These are phyloP conservation scores for Mola mola DNA, from an alignment of 2,113 vertebrate genomes.

Conservation along the genomic window DNA sequence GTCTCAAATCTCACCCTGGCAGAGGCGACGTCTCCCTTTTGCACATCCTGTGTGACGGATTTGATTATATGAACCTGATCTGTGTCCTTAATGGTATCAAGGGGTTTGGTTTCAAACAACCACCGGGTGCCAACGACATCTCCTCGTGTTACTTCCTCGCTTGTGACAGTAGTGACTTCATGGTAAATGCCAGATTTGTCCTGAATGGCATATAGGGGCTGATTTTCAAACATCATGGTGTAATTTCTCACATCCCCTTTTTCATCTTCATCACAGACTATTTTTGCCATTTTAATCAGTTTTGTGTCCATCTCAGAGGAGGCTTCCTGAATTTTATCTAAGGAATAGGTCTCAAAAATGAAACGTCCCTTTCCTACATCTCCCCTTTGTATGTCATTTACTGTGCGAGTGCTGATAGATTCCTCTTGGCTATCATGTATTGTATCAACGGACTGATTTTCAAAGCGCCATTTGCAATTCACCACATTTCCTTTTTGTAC, in stretches of 20 bases:
- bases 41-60: conserved; percentile 90
- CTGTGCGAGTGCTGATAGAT: conserved; percentile 72
- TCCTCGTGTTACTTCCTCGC: conserved; percentile 87
- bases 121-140: conserved; percentile 90
- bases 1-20: conserved; percentile 93
- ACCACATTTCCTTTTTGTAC: conserved; percentile 90
- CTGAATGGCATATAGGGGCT: conserved; percentile 91
- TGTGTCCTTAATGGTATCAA: conserved; percentile 88
- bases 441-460: conserved; percentile 87
- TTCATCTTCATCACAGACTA: conserved; percentile 80
- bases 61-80: conserved; percentile 89
- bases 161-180: conserved; percentile 92
- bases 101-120: conserved; percentile 94
- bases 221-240: conserved; percentile 91
- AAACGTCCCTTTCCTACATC: conserved; percentile 88
- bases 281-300: conserved; percentile 69
- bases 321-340: conserved; percentile 87
- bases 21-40: conserved; percentile 89
- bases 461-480: conserved; percentile 89
- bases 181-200: conserved; percentile 91
- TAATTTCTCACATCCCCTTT: conserved; percentile 89
- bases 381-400: conserved; percentile 88
- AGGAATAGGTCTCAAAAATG: conserved; percentile 89
- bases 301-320: conserved; percentile 73
- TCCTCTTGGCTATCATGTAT: conserved; percentile 80